Evolutionary conservation across 2,113 vertebrate species (phyloP), one percentile per base, ranked within the genome.

Genomic region (Pomatorhinus ruficollis): DNA sequence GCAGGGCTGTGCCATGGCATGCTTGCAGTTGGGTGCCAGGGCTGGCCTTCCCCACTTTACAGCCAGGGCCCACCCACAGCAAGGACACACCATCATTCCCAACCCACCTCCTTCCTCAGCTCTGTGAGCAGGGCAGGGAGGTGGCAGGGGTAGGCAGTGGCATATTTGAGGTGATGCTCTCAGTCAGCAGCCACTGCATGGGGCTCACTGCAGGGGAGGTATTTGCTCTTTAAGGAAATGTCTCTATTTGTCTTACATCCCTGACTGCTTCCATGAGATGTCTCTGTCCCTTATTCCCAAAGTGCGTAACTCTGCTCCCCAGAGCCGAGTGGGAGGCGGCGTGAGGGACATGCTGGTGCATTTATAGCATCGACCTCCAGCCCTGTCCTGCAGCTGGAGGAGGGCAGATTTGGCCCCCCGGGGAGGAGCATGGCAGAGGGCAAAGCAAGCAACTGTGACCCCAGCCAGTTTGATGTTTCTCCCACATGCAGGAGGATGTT

Each of bases 401-500:
- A 56, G 57, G 44, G 80, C 65, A 66, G 23, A 71, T 40, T 89
- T 3, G 3, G 33, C 27, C 77, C 49, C 72, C 15, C 0, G 9
- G 85, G 86, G 78, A 95, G 30, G 77, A 86, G 42, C 9, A 28
- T 35, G 49, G 96, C 77, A 86, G 93, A 16, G 65, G 27, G 65
- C 69, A 94, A 96, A 68, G 13, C 30, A 10, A 86, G 56, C 0
- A 6, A 37, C 84, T 5, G 0, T 16, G 19, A 88, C 90, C 83
- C 61, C 21, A 47, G 90, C 82, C 84, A 83, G 93, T 21, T 65
- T 74, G 24, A 37, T 92, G 47, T 85, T 97, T 89, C 93, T 95
- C 70, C 28, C 44, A 42, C 92, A 91, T 76, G 89, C 94, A 93
- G 87, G 87, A 94, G 72, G 85, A 95, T 95, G 94, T 96, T 94